phyloP scores from a whole-genome alignment of 2,797 vertebrate species.

The Xerus rutilus region DNA sequence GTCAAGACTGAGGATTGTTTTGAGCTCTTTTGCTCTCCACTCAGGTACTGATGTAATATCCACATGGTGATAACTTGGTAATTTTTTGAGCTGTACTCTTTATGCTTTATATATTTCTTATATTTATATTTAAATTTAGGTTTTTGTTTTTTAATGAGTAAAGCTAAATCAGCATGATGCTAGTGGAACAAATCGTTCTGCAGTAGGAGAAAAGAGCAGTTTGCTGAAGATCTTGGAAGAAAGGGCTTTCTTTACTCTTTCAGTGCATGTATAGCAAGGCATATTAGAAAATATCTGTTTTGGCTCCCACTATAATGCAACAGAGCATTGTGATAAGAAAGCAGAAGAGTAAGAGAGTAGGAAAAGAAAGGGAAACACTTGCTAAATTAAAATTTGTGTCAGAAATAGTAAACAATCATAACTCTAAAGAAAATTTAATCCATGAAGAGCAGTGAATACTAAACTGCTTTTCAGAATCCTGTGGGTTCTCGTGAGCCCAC shows the following conservation, averaged over 20 bases:
- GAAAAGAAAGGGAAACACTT: not conserved
- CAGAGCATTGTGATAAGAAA: not conserved
- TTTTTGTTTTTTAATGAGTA: constrained; percentile 62
- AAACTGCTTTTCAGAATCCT: not conserved
- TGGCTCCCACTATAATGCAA: no score
- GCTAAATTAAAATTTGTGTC: not conserved
- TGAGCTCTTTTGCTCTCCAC: not conserved
- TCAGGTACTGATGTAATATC: not conserved
- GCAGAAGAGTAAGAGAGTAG: not conserved
- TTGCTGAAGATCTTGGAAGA: not conserved
- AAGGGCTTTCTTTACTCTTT: constrained; percentile 7
- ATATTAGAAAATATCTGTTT: not conserved
- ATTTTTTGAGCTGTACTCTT: not conserved
- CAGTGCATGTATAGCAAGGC: not conserved
- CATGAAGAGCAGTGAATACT: not conserved
- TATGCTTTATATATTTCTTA: not conserved
- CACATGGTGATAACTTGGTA: not conserved
- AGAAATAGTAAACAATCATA: not conserved
- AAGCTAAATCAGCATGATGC: not conserved
- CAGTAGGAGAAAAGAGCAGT: not conserved
- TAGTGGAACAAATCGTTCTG: not conserved
- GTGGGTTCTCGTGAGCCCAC: not conserved
- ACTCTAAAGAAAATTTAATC: not conserved
- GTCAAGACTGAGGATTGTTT: not conserved
- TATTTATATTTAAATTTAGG: not conserved